Conservation (phyloP, 1,140 invertebrate genomes). For the Pemphigus obesinymphae region DNA sequence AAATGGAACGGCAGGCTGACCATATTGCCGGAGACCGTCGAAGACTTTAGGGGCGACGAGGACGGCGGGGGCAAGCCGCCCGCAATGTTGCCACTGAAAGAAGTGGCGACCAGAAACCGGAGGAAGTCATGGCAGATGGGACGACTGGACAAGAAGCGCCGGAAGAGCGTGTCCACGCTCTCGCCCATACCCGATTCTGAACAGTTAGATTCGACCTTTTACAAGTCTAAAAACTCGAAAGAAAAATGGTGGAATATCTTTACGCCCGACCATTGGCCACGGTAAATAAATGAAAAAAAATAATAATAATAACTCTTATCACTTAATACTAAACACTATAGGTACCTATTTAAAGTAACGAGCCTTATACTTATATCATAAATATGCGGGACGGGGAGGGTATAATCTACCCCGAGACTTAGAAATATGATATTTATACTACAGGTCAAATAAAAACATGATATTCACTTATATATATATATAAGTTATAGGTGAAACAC, state of each 20-base stretch:
- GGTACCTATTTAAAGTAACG: too few species aligned
- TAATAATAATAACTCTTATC: too few species aligned
- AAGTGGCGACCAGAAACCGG: neutral
- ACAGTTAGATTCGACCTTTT: neutral
- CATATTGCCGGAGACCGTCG: neutral
- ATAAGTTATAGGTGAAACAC: too few species aligned
- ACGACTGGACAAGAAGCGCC: conserved; percentile 16
- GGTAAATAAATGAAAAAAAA: conserved; percentile 39
- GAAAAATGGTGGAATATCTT: conserved; percentile 39
- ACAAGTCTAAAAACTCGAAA: conserved; percentile 4
- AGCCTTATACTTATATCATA: too few species aligned
- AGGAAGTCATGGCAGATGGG: conserved; percentile 33
- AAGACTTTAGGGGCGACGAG: neutral
- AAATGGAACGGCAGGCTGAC: conserved; percentile 9
- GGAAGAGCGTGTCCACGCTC: conserved; percentile 7
- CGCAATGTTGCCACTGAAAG: too few species aligned
- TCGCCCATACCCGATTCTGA: conserved; percentile 21
- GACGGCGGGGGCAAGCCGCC: neutral
- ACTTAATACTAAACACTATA: too few species aligned
- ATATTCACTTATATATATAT: too few species aligned
- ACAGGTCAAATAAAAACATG: too few species aligned
- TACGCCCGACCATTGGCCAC: neutral
- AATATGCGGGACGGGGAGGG: too few species aligned
- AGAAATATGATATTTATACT: too few species aligned
- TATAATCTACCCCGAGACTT: too few species aligned